These are phyloP conservation scores for Omphaloscelis lunosa DNA, from an alignment of 2,888 invertebrate species.

Conservation along the genomic window DNA sequence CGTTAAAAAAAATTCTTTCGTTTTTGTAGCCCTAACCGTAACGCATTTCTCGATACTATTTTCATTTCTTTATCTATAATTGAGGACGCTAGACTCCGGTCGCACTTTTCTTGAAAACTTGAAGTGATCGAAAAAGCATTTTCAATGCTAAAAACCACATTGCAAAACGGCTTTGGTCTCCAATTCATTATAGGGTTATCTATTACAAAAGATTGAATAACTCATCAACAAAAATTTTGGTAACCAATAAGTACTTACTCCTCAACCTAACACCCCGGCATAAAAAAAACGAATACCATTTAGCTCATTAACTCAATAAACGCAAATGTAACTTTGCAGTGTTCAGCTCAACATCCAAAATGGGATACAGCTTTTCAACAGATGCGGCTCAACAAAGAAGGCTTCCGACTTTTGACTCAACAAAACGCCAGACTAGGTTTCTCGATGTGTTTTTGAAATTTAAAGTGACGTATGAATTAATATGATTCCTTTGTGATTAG, in stretches of 20 bases:
- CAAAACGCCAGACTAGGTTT: conserved; percentile 45
- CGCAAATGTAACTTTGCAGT: conserved; percentile 11
- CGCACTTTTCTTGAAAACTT: no score
- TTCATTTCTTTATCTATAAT: no score
- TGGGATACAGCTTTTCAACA: conserved; percentile 42
- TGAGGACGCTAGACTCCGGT: no score
- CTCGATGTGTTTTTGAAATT: conserved; percentile 20
- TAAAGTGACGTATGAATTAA: not conserved
- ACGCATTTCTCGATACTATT: no score
- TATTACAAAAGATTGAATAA: not conserved
- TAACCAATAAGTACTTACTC: no score
- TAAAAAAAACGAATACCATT: not conserved
- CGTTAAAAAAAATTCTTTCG: no score
- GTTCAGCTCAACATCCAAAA: conserved; percentile 20
- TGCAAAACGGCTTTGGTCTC: not conserved
- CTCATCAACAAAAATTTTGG: no score
- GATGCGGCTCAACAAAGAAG: conserved; percentile 43
- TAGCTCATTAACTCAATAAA: conserved; percentile 42
- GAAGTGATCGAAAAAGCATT: no score
- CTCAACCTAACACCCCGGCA: no score
- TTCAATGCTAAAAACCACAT: no score
- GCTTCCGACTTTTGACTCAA: conserved; percentile 62
- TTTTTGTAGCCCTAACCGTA: no score
- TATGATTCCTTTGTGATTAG: conserved; percentile 10
- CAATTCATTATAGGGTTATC: not conserved